Evolutionary conservation across 1,140 invertebrate genomes (phyloP).

Genomic region (Macrosteles quadrilineatus): DNA sequence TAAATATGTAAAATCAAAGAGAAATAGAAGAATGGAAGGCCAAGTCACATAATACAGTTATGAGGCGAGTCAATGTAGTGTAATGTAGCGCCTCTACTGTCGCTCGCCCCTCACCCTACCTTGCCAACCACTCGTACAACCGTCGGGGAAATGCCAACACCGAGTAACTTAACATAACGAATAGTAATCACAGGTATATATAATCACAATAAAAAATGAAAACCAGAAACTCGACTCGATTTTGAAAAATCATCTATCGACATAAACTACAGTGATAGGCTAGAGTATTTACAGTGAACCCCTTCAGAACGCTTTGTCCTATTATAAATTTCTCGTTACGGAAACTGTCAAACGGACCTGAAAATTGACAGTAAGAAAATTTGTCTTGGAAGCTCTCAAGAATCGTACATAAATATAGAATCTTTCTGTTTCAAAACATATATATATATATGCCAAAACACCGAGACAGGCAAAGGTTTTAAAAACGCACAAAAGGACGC

Average conservation of each 20-base stretch:
- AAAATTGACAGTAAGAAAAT: constrained; percentile 7
- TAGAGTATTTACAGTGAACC: constrained; percentile 8
- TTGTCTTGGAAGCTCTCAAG: constrained; percentile 19
- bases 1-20: too few relatives aligned
- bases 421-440: constrained; percentile 9
- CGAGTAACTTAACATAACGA: constrained; percentile 14
- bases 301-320: neutral
- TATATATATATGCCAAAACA: too few relatives aligned
- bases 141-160: neutral
- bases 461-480: constrained; percentile 8
- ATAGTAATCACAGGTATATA: constrained; percentile 18
- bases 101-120: neutral
- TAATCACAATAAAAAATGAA: constrained; percentile 15
- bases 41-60: constrained; percentile 16
- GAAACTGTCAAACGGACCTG: constrained; percentile 16
- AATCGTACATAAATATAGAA: neutral
- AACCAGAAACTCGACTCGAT: neutral
- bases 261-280: neutral
- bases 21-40: constrained; percentile 1
- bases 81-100: neutral
- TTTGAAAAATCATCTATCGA: constrained; percentile 4
- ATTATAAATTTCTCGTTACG: constrained; percentile 1
- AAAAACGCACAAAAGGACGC: constrained; percentile 19
- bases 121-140: constrained; percentile 6
- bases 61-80: constrained; percentile 4